Conservation (phyloP, 2,113 vertebrate genomes). For the Bufo gargarizans region DNA sequence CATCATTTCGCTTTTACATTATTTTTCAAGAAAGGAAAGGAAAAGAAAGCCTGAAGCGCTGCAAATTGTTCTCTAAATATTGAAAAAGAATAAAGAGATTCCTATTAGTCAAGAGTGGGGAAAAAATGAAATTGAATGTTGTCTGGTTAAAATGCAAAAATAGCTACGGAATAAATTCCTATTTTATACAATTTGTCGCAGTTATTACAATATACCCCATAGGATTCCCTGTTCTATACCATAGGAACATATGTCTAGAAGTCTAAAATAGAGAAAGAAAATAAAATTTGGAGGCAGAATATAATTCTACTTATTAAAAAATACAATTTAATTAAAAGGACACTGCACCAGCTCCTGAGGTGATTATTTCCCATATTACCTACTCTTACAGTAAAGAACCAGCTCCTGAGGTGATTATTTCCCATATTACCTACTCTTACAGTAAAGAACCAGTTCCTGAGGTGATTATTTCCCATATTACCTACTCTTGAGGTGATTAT, state of each 20-base stretch:
- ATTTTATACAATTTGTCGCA: neutral
- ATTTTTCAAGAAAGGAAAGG: slow-evolving; percentile 25
- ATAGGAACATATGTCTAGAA: neutral
- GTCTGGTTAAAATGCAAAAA: slow-evolving; percentile 11
- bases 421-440: too few species aligned
- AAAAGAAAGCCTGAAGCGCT: slow-evolving; percentile 11
- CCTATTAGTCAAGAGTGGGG: slow-evolving; percentile 15
- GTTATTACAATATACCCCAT: neutral
- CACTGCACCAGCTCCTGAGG: too few species aligned
- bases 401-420: too few species aligned
- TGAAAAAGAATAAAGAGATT: slow-evolving; percentile 35
- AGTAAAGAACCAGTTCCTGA: too few species aligned
- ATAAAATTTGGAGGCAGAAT: neutral
- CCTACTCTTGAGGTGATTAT: too few species aligned
- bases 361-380: too few species aligned
- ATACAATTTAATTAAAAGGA: too few species aligned
- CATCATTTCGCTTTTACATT: slow-evolving; percentile 29
- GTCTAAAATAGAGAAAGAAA: neutral
- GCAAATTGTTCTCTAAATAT: slow-evolving; percentile 40
- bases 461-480: too few species aligned
- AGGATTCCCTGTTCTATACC: neutral
- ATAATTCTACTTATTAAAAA: neutral
- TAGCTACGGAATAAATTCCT: neutral
- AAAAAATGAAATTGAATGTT: slow-evolving; percentile 3
- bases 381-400: too few species aligned